Base-by-base conservation (phyloP, 2,113 vertebrate species). In the Neodontobutis hainanensis region DNA sequence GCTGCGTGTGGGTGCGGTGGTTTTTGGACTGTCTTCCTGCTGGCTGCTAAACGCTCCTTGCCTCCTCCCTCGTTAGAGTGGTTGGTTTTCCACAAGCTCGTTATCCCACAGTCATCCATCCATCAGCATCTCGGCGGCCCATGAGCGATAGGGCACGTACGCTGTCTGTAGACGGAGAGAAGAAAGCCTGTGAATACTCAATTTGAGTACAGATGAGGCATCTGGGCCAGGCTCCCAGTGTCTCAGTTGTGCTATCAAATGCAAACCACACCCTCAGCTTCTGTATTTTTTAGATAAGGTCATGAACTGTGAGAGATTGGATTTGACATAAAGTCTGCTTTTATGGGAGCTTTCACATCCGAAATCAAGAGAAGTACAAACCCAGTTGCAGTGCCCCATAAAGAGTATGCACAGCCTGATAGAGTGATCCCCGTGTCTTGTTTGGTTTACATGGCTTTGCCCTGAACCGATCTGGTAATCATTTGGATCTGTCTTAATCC, bases 41-140 rank as follows among this genome's bases (percentile, higher is more conserved):
- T 71, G 73, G 80, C 73, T 83, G 72, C 80, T 85, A 82, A 87
- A 81, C 48, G 62, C 75, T 70, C 56, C 62, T 75, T 45, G 55
- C 78, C 80, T 77, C 76, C 79, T 75, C 55, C 76, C 74, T 79
- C 12, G 69, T 85, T 78, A 80, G 76, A 77, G 66, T 65, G 86
- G 80, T 77, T 86, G 86, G 76, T 79, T 90, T 91, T 90, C 86
- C 87, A 77, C 76, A 59, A 73, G 82, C 86, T 90, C 84, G 78
- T 89, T 91, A 88, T 87, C 85, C 85, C 69, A 68, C 83, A 73
- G 88, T 85, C 87, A 88, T 89, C 87, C 88, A 88, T 91, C 88
- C 81, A 82, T 89, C 87, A 90, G 80, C 88, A 80, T 85, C 82
- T 77, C 70, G 11, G 79, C 73, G 59, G 85, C 85, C 77, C 83